Percentiles rank a stretch among this genome's conserved stretches.
Conservation (phyloP, 92 coral and sea anemone genomes). For the Metridium senile region DNA sequence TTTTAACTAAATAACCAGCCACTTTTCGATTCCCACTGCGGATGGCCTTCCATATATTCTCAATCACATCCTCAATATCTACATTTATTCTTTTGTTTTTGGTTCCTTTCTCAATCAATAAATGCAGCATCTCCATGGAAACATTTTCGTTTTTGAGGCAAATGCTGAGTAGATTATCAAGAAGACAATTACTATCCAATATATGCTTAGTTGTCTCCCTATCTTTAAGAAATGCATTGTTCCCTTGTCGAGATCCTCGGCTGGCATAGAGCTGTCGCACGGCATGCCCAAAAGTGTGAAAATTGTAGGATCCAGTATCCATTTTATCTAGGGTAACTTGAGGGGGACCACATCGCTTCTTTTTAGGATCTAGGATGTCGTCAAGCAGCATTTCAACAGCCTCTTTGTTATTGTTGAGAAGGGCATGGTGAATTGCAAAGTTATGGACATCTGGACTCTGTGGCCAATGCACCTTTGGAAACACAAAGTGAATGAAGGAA, state of each 20-base stretch:
- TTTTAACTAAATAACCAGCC: constrained; percentile 80
- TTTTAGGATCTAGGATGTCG: constrained; percentile 43
- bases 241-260: constrained; percentile 83
- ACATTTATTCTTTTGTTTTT: background rate
- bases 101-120: constrained; percentile 20
- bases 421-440: constrained; percentile 68
- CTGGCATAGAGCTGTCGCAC: constrained; percentile 80
- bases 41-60: constrained; percentile 63
- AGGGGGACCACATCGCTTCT: constrained; percentile 51
- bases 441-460: constrained; percentile 67
- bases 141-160: constrained; percentile 61
- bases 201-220: constrained; percentile 10
- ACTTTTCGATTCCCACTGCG: constrained; percentile 71
- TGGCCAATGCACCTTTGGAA: constrained; percentile 74
- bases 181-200: background rate
- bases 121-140: constrained; percentile 62
- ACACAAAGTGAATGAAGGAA: background rate
- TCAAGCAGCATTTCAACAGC: constrained; percentile 59
- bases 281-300: constrained; percentile 85
- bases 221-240: constrained; percentile 80
- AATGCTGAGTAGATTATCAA: constrained; percentile 22
- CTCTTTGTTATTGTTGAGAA: constrained; percentile 56
- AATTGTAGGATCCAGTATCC: constrained; percentile 93
- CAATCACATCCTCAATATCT: constrained; percentile 49
- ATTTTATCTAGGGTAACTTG: constrained; percentile 50